These are phyloP conservation scores for Leptogaster cylindrica DNA, from an alignment of 2,888 invertebrate genomes.

Conservation along the genomic window DNA sequence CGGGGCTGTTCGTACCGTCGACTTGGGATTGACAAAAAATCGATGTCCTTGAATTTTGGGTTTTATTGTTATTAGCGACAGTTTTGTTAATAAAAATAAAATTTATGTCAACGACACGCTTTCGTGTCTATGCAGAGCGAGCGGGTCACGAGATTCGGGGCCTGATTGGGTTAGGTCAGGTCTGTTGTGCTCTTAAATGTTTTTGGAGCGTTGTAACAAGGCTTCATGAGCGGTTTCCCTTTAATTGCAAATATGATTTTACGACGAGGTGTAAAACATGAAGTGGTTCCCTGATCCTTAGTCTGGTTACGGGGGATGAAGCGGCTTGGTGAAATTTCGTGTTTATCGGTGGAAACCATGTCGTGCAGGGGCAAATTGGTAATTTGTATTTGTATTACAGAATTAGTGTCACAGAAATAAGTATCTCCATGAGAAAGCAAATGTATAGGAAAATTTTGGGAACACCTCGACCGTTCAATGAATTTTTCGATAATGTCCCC, in stretches of 20 bases:
- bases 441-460: no score
- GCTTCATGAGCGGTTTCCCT: conserved; percentile 12
- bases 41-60: conserved; percentile 52
- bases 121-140: conserved; percentile 15
- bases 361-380: no score
- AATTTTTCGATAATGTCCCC: no score
- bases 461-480: no score
- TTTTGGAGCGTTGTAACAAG: conserved; percentile 6
- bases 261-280: conserved; percentile 1
- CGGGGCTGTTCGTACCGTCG: background rate
- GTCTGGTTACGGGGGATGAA: no score
- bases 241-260: conserved; percentile 21
- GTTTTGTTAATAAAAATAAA: conserved; percentile 53
- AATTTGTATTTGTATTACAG: no score
- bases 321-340: conserved; percentile 9
- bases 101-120: conserved; percentile 52
- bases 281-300: no score
- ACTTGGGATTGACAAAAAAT: conserved; percentile 46
- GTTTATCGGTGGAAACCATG: no score
- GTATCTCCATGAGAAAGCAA: no score
- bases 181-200: no score
- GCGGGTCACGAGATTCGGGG: conserved; percentile 1
- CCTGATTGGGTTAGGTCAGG: conserved; percentile 33
- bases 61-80: conserved; percentile 53
- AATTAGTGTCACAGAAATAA: no score